Conservation (phyloP, 2,888 invertebrate genomes). For the Polylopha cassiicola region DNA sequence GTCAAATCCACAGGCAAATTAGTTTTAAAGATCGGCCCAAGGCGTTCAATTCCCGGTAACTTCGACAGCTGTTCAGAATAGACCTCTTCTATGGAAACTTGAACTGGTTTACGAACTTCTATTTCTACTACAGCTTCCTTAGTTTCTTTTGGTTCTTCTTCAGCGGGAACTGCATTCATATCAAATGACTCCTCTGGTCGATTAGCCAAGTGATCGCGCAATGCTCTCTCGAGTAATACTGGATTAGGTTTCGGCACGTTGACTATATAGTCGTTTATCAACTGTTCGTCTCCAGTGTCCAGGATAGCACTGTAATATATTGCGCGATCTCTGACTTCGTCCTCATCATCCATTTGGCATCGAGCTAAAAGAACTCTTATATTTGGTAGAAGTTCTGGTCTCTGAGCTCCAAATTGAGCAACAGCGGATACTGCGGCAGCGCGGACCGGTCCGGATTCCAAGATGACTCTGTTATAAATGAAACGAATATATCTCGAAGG, state of each 20-base stretch:
- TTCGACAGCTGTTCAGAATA: slow-evolving; percentile 88
- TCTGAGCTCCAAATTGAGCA: slow-evolving; percentile 98
- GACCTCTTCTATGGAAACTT: slow-evolving; percentile 91
- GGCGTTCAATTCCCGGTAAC: slow-evolving; percentile 90
- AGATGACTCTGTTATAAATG: slow-evolving; percentile 93
- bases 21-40: slow-evolving; percentile 93
- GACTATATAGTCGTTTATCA: slow-evolving; percentile 87
- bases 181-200: slow-evolving; percentile 88
- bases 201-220: slow-evolving; percentile 87
- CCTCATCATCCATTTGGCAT: slow-evolving; percentile 97
- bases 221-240: slow-evolving; percentile 90
- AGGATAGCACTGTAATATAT: slow-evolving; percentile 96
- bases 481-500: slow-evolving; percentile 92
- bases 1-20: slow-evolving; percentile 92
- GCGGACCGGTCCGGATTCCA: slow-evolving; percentile 96
- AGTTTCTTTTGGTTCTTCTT: slow-evolving; percentile 89
- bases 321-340: slow-evolving; percentile 98
- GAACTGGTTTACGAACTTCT: slow-evolving; percentile 88
- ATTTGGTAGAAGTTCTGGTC: slow-evolving; percentile 81
- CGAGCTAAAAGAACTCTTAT: slow-evolving; percentile 87
- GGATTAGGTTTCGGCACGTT: slow-evolving; percentile 88
- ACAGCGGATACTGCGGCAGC: slow-evolving; percentile 98
- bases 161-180: slow-evolving; percentile 88
- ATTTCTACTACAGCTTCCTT: slow-evolving; percentile 84
- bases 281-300: slow-evolving; percentile 80